Evolutionary conservation across 1,140 invertebrate species (phyloP), one percentile per base, ranked within the genome.

Genomic region (Neoseiulus cucumeris): DNA sequence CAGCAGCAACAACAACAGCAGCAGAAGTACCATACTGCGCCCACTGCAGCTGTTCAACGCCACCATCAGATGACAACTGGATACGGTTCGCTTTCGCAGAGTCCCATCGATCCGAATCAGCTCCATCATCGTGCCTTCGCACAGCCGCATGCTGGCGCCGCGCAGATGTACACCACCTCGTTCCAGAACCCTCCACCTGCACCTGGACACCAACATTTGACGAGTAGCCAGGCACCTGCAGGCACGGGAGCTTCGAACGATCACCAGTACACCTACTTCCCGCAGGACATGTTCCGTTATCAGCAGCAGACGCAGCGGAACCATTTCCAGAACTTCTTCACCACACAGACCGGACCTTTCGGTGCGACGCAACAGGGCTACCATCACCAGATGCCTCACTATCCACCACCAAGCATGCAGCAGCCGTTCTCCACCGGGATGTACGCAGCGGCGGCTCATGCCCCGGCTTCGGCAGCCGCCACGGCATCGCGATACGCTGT

Each of bases 171-270:
- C 51, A 33, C 25, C 51, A 25, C 51, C 1, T 33, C 25, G 51
- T 59, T 59, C 51, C 51, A 59, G 22, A 59, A 33, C 33, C 51
- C 51, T 14, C 51, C 51, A 33, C 51, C 51, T 14, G 51, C 51
- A 25, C 33, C 33, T 39, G 33, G 33, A 39, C 33, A 39, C 33
- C 33, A 39, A 39, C 33, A 39, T 9, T 6, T 39, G 33, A 39
- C 33, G 33, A 39, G 9, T 39, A 39, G 33, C 9, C 33, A 39
- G 33, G 33, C 33, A 39, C 33, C 33, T 39, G 33, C 33, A 39
- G 33, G 33, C 33, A 39, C 33, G 4, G 33, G 33, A 9, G 33
- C 33, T 4, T 39, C 33, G 33, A 39, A 39, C 33, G 33, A 39
- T 39, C 33, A 39, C 33, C 33, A 39, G 33, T 39, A 39, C 33